Evolutionary conservation across 2,888 invertebrate genomes (phyloP).

Genomic region (Ormyrus thymus): DNA sequence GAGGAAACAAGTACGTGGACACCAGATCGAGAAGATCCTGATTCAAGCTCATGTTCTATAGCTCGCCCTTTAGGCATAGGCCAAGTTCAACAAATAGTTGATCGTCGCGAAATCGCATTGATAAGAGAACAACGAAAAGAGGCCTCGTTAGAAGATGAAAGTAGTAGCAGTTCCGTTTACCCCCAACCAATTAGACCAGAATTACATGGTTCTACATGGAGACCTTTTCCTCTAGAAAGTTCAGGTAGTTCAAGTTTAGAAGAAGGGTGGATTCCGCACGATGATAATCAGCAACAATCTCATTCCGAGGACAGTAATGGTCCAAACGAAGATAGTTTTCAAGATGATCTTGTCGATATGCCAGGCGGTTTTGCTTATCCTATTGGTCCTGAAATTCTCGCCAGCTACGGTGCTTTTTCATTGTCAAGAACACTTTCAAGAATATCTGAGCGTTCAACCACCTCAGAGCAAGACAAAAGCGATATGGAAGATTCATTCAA

Average conservation of each 20-base stretch:
- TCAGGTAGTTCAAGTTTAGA: conserved; percentile 91
- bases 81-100: conserved; percentile 74
- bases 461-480: conserved; percentile 89
- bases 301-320: conserved; percentile 71
- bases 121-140: conserved; percentile 66
- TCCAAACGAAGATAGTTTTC: conserved; percentile 77
- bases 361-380: conserved; percentile 86
- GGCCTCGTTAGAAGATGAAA: conserved; percentile 68
- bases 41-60: conserved; percentile 82
- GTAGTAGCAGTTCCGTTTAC: conserved; percentile 64
- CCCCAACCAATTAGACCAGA: conserved; percentile 78
- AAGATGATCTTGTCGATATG: conserved; percentile 86
- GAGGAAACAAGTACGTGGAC: conserved; percentile 89
- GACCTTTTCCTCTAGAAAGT: conserved; percentile 89
- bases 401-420: conserved; percentile 85
- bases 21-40: conserved; percentile 76
- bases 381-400: conserved; percentile 81
- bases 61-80: conserved; percentile 87
- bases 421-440: conserved; percentile 87
- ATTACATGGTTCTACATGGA: conserved; percentile 85
- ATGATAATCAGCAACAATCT: conserved; percentile 65
- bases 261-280: conserved; percentile 86
- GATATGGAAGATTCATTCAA: conserved; percentile 91
- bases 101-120: conserved; percentile 69
- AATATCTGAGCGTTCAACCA: conserved; percentile 92